These are phyloP conservation scores for Lophotis ruficrista DNA, from an alignment of 2,113 vertebrate genomes.

Conservation along the genomic window DNA sequence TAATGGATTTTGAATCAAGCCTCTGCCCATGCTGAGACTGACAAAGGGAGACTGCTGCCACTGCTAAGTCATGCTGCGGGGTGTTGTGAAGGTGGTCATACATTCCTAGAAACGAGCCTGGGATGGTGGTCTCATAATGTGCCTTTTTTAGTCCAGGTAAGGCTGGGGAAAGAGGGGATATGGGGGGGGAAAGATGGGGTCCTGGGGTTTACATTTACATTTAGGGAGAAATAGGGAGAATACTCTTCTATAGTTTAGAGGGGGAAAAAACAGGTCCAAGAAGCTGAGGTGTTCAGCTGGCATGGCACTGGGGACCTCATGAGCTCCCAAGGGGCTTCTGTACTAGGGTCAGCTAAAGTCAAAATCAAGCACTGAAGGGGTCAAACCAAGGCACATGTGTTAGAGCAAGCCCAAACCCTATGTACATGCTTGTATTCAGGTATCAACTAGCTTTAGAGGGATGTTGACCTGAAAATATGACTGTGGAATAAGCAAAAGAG, in stretches of 20 bases:
- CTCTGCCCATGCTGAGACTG: background rate
- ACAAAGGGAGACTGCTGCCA: background rate
- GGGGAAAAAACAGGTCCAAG: background rate
- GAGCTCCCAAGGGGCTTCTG: background rate
- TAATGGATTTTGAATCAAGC: background rate
- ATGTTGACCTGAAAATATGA: background rate
- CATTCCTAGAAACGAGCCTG: background rate
- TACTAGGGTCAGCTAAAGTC: background rate
- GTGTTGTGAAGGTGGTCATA: background rate
- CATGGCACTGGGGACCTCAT: background rate
- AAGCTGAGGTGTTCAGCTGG: background rate
- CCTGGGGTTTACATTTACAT: background rate
- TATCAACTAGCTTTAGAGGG: background rate
- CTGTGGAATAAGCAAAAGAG: background rate
- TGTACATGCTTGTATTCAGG: background rate
- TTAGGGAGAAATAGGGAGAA: background rate
- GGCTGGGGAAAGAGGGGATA: too few relatives aligned
- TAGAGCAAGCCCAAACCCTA: background rate
- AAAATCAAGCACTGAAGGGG: background rate
- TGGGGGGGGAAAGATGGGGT: background rate
- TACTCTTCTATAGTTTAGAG: background rate
- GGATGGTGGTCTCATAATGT: background rate
- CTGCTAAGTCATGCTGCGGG: rapidly evolving
- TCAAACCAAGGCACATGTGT: background rate
- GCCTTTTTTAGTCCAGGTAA: background rate